Evolutionary conservation across 1,140 invertebrate species (phyloP).

Genomic region (Spodoptera litura): DNA sequence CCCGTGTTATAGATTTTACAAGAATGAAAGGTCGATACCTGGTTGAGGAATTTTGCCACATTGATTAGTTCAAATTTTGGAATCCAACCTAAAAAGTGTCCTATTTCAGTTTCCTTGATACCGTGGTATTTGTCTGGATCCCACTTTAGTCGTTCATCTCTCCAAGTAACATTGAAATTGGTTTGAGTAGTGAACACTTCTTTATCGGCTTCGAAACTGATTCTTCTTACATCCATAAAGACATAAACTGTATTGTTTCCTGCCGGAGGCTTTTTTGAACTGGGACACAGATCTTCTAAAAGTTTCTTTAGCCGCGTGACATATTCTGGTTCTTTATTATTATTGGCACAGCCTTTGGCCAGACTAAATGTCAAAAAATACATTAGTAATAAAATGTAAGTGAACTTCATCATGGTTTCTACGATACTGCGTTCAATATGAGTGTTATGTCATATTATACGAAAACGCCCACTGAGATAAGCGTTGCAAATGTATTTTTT

Average conservation of each 20-base stretch:
- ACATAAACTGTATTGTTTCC: not conserved
- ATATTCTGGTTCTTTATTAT: not conserved
- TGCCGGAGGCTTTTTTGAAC: not conserved
- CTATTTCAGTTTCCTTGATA: not conserved
- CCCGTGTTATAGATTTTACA: not conserved
- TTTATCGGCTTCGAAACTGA: not conserved
- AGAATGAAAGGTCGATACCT: not conserved
- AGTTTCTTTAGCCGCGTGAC: not conserved
- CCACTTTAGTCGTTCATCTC: not conserved
- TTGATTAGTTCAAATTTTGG: not conserved
- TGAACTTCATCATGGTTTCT: not conserved
- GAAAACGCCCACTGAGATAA: conserved; percentile 2
- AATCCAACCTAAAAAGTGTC: not conserved
- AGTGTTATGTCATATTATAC: not conserved
- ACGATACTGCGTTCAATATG: not conserved
- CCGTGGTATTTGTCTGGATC: conserved; percentile 7
- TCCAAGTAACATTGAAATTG: not conserved
- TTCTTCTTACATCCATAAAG: not conserved
- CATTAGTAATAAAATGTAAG: not conserved
- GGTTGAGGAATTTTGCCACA: not conserved
- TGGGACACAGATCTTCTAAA: not conserved
- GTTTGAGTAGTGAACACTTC: not conserved
- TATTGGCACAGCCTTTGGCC: not conserved
- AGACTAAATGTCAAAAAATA: not conserved
- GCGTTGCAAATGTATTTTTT: no score